Evolutionary conservation across 1,140 invertebrate genomes (phyloP), one percentile per base, ranked within the genome.

Genomic region (Drosophila tristis): DNA sequence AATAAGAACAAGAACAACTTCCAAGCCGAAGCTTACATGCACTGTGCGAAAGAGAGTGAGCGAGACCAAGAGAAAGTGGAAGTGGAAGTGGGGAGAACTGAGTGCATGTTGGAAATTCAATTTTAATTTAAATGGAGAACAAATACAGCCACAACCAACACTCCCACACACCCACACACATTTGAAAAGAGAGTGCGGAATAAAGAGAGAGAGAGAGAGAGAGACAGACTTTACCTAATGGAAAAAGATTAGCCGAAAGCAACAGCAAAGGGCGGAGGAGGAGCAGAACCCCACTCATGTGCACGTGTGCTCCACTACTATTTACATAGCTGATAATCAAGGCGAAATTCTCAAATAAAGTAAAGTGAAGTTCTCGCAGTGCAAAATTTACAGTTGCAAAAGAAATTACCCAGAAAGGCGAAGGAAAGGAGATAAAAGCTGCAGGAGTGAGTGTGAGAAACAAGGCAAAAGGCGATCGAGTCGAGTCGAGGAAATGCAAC

Each of bases 1-100:
- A 48, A 25, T 53, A 60, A 56, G 25, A 48, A 15, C 51, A 61
- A 16, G 39, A 62, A 59, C 63, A 64, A 87, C 81, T 86, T 70
- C 56, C 81, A 74, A 85, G 81, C 73, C 61, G 44, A 31, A 62
- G 77, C 76, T 85, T 84, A 80, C 73, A 74, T 86, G 78, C 78
- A 86, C 78, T 78, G 82, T 44, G 49, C 75, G 58, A 81, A 87
- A 84, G 62, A 55, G 55, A 23, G 31, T 31, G 35, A 20, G 20
- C 35, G 45, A 13, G 26, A n/a, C 35, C 15, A 45, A 13, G 31
- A 35, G 54, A 57, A 74, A 62, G 48, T 56, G 53, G 15, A 74
- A 62, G 54, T 51, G 64, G n/a, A n/a, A n/a, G n/a, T n/a, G n/a
- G n/a, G 15, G 31, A 42, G n/a, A 50, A 57, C 48, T 35, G 61